Evolutionary conservation across 2,888 invertebrate genomes (phyloP), one percentile per base, ranked within the genome.

Genomic region (Drosophila maculinotata): DNA sequence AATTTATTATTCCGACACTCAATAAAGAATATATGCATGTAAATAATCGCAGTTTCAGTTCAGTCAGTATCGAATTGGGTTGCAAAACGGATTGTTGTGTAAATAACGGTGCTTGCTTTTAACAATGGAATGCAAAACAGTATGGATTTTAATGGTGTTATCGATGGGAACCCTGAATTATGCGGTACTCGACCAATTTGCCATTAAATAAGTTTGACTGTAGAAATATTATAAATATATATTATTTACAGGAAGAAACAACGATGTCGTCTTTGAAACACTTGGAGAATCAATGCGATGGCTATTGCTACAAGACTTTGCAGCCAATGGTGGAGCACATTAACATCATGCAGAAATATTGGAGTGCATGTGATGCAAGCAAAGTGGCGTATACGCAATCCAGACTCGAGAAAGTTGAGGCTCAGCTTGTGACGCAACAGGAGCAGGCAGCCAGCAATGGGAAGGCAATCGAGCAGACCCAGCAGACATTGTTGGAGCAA

Each of bases 241-340:
- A n/a, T n/a, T n/a, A 0, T 12, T 28, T 31, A 25, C 23, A 64
- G 51, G 28, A 28, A 20, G 8, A 17, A 25, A n/a, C 1, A n/a
- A n/a, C 8, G n/a, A n/a, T n/a, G n/a, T 14, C 1, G 6, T 9
- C 17, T 1, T 5, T 1, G 0, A 20, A 20, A 20, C 20, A 20
- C 20, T 20, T n/a, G n/a, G 38, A 20, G 4, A 39, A 15, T 1
- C 10, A n/a, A 7, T 58, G 66, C 10, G 58, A 33, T 33, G 31
- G 15, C 1, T 58, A 57, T 9, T 67, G 67, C 28, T 44, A 38
- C 3, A 48, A 65, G 31, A 38, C 38, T 4, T 7, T 67, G 1
- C 47, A 42, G 15, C 66, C 67, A 15, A 36, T 65, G 51, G 7
- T 66, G 45, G 66, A 66, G 0, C 66, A 66, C 8, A 47, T 65